These are phyloP conservation scores for Chaenodraco wilsoni DNA, from an alignment of 2,797 vertebrate genomes.

Conservation along the genomic window DNA sequence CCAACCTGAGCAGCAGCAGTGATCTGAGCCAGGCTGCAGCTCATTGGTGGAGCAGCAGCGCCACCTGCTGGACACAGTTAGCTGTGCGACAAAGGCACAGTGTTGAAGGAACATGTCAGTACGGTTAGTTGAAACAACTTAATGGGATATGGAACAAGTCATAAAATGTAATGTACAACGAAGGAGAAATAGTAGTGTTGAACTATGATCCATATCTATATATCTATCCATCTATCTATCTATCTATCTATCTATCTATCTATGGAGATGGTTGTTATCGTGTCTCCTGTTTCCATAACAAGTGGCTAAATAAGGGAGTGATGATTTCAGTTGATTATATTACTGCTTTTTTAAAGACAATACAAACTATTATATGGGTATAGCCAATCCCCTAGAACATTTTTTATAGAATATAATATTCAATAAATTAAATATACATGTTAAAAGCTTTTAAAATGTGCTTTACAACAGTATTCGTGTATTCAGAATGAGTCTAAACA, in stretches of 20 bases:
- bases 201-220: no score
- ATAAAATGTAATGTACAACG: neutral
- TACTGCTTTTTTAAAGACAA: neutral
- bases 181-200: neutral
- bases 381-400: neutral
- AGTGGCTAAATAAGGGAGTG: neutral
- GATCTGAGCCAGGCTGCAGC: neutral
- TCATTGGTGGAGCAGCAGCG: slow-evolving; percentile 17
- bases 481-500: neutral
- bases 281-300: neutral
- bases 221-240: no score
- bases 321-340: no score
- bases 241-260: no score
- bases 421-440: no score
- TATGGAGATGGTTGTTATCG: neutral
- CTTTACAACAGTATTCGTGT: neutral
- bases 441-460: no score
- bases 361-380: neutral
- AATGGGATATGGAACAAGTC: neutral
- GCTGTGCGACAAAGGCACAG: neutral
- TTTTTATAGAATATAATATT: no score
- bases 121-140: neutral
- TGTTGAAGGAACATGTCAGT: neutral
- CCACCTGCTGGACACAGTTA: slow-evolving; percentile 38
- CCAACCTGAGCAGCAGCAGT: neutral